Evolutionary conservation across 2,888 invertebrate species (phyloP).

Genomic region (Drosophila bunnanda): DNA sequence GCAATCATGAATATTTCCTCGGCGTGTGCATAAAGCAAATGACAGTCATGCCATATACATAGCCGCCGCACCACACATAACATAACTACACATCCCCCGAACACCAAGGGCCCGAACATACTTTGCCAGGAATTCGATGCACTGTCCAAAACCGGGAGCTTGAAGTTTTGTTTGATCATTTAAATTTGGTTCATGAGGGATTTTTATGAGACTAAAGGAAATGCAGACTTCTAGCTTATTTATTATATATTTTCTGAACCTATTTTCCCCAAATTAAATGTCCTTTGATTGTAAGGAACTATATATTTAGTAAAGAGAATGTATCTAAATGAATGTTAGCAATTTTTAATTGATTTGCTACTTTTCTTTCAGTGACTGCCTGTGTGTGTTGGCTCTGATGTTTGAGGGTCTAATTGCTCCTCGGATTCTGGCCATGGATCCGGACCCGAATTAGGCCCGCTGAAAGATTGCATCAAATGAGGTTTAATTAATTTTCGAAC

Average conservation of each 20-base stretch:
- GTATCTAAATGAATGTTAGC: background rate
- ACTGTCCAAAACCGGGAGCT: background rate
- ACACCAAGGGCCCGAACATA: constrained; percentile 9
- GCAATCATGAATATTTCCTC: constrained; percentile 79
- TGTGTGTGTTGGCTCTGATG: constrained; percentile 3
- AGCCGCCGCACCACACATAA: constrained; percentile 18
- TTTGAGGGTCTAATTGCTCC: constrained; percentile 68
- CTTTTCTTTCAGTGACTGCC: background rate
- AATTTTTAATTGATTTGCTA: background rate
- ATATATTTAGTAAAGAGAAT: too few relatives aligned
- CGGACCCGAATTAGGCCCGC: constrained; percentile 38
- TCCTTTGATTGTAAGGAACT: too few relatives aligned
- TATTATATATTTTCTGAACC: too few relatives aligned
- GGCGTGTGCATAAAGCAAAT: constrained; percentile 76
- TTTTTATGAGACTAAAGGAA: too few relatives aligned
- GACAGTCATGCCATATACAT: constrained; percentile 70
- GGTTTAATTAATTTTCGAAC: constrained; percentile 72
- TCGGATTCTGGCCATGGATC: constrained; percentile 26
- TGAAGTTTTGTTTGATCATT: too few relatives aligned
- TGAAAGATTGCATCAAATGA: constrained; percentile 66
- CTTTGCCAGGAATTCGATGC: constrained; percentile 30
- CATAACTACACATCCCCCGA: constrained; percentile 33
- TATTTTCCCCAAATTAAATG: too few relatives aligned
- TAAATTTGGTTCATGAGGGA: too few relatives aligned
- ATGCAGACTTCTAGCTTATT: too few relatives aligned